A percentile compares a stretch with the other conserved stretches of the same genome.
These are phyloP conservation scores for Ploceus nigricollis DNA, from an alignment of 2,113 vertebrate species.

Conservation along the genomic window DNA sequence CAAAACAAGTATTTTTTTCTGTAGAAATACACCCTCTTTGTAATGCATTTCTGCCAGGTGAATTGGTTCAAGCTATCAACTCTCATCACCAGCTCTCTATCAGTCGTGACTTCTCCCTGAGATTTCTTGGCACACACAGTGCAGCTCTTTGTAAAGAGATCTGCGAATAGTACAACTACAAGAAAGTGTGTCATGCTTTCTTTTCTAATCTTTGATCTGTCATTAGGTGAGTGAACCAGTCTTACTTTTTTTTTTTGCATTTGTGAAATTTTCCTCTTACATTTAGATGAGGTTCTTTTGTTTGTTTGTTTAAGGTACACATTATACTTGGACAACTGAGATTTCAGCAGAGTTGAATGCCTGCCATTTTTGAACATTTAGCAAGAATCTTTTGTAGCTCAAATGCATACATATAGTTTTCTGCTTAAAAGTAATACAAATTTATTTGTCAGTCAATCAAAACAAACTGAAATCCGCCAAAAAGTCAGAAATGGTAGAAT, in stretches of 20 bases:
- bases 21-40: neutral
- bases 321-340: neutral
- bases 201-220: neutral
- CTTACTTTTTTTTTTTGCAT: neutral
- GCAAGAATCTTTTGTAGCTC: conserved; percentile 8
- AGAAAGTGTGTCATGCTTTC: neutral
- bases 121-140: neutral
- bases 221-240: neutral
- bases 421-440: conserved; percentile 33
- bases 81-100: neutral
- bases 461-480: neutral
- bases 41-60: neutral
- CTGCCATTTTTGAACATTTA: conserved; percentile 9
- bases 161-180: neutral
- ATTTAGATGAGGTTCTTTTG: neutral
- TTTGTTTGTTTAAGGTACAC: neutral
- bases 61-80: neutral
- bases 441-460: conserved; percentile 59
- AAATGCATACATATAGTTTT: conserved; percentile 16
- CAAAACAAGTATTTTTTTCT: neutral
- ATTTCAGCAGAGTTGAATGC: neutral
- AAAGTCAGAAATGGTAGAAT: conserved; percentile 41
- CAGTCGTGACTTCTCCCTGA: neutral
- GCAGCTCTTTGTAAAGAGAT: neutral
- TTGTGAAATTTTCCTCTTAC: neutral